Base-by-base conservation (phyloP, 2,797 vertebrate species). In the Chelonia mydas region DNA sequence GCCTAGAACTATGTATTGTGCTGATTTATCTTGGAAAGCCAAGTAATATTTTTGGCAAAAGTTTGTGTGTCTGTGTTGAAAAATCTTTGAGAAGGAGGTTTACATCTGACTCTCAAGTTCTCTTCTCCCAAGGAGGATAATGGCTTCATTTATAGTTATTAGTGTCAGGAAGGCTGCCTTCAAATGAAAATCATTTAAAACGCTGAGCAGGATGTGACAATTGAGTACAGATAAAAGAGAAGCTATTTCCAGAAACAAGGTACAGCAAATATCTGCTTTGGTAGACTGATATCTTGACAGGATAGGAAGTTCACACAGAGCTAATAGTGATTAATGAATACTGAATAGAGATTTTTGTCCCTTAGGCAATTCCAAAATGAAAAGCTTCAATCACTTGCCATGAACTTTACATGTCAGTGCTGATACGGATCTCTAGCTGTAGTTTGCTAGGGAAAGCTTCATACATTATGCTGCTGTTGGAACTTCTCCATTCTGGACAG, bases 91-190 rank as follows among this genome's bases (percentile, higher is more conserved):
- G 86, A 83, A 79, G 83, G 90, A 93, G 84, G 68, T 93, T 95
- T 89, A 31, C 76, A 86, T 84, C 78, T 45, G 85, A 86, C 72
- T 91, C 86, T 96, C 23, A 87, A 89, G 85, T 92, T 55, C 28
- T 77, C 84, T 93, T 90, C 93, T 65, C 61, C 81, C 87, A 81
- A 72, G 91, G 88, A 50, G 93, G 89, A 87, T 81, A 92, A 89
- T 61, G 49, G 41, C 84, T 95, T 25, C 55, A 83, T 95, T 97
- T 95, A 84, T 81, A 87, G 81, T 81, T 95, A 82, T 74, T 87
- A 5, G 83, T 80, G 78, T 89, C 57, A 90, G 89, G 86, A 93
- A 91, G 41, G 15, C 57, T 92, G n/a, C 90, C 81, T 97, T 83
- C 57, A 91, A 78, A 83, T 47, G 16, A 79, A 93, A 94, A 57